Evolutionary conservation across 2,888 invertebrate species (phyloP).

Genomic region (Saturnia pavonia): DNA sequence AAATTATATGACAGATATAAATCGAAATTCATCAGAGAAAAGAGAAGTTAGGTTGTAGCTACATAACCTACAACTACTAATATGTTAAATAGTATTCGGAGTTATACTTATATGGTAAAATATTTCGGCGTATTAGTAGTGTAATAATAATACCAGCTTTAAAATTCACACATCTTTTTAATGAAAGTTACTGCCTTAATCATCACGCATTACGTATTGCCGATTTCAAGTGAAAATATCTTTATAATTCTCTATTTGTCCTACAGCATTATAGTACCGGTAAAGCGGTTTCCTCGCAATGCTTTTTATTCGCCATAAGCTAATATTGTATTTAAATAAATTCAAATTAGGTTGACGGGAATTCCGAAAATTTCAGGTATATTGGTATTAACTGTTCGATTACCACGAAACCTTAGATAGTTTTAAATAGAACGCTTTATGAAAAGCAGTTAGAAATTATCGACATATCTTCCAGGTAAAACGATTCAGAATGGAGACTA

Average conservation of each 20-base stretch:
- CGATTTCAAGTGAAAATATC: no score
- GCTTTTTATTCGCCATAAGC: neutral
- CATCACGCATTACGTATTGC: no score
- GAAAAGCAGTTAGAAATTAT: neutral
- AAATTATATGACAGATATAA: neutral
- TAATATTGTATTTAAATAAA: neutral
- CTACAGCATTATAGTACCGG: neutral
- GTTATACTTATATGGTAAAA: no score
- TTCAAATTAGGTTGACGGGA: no score
- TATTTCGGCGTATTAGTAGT: no score
- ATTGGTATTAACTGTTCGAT: no score
- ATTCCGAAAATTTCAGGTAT: no score
- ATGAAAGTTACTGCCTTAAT: no score
- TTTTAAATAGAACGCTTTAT: neutral
- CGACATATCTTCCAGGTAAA: slow-evolving; percentile 84
- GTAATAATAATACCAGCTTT: no score
- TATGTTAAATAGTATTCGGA: neutral
- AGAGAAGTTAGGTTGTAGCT: neutral
- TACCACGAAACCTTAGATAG: neutral
- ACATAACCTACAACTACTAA: neutral
- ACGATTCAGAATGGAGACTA: slow-evolving; percentile 96
- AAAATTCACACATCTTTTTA: no score
- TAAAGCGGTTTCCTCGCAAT: neutral
- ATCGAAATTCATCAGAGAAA: neutral
- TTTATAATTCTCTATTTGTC: no score